phyloP scores from a whole-genome alignment of 1,140 invertebrate species.

The Antheraea mylitta region DNA sequence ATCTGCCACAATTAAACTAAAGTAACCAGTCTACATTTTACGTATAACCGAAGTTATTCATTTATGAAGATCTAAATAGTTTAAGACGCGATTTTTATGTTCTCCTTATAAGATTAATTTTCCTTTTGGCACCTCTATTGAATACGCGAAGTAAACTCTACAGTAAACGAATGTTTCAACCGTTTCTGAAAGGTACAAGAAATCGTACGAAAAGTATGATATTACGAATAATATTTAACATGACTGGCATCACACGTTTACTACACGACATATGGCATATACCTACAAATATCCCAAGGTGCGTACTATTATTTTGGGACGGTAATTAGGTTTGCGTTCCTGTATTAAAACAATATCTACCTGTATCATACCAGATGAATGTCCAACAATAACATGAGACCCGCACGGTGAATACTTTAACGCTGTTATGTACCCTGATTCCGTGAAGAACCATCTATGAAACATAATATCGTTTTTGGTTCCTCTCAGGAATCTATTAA shows the following conservation, averaged over 20 bases:
- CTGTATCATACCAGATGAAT: slow-evolving; percentile 63
- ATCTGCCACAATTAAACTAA: too few species aligned
- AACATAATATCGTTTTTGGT: slow-evolving; percentile 53
- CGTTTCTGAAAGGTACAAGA: too few species aligned
- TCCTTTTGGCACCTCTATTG: too few species aligned
- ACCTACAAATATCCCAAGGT: background rate
- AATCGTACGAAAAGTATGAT: too few species aligned
- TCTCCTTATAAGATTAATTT: too few species aligned
- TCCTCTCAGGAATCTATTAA: slow-evolving; percentile 45
- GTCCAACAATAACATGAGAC: slow-evolving; percentile 54
- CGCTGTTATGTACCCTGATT: slow-evolving; percentile 55
- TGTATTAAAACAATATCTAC: slow-evolving; percentile 25
- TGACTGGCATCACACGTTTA: background rate
- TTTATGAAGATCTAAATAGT: too few species aligned
- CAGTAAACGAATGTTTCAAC: too few species aligned
- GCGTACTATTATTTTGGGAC: background rate
- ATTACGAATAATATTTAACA: too few species aligned
- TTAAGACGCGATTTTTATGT: too few species aligned
- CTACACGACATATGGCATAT: background rate
- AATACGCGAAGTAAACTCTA: too few species aligned
- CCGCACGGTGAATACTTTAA: slow-evolving; percentile 54
- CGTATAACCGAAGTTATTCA: too few species aligned
- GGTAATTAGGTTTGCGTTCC: background rate
- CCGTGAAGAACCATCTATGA: slow-evolving; percentile 55
- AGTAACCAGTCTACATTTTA: too few species aligned